A percentile compares a stretch with the other conserved stretches of the same genome.
Evolutionary conservation across 2,113 vertebrate species (phyloP).

Genomic region (Ptyas mucosa): DNA sequence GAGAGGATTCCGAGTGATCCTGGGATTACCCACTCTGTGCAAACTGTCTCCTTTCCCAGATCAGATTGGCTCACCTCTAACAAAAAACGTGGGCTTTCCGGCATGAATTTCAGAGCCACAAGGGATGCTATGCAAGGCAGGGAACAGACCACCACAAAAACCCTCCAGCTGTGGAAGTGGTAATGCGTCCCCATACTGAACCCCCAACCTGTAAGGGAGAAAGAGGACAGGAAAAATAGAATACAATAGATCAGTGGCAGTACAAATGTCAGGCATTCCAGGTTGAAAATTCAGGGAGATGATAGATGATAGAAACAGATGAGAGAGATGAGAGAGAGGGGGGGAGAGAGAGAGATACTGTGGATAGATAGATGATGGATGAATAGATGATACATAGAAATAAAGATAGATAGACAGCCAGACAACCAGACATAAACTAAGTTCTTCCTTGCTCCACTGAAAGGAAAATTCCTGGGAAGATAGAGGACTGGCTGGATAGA

Average conservation of each 20-base stretch:
- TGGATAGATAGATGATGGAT: too few relatives aligned
- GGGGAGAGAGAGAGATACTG: too few relatives aligned
- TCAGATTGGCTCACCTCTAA: constrained; percentile 82
- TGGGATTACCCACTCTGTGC: not conserved
- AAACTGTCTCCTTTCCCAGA: rapidly evolving
- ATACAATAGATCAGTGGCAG: not conserved
- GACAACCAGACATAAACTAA: too few relatives aligned
- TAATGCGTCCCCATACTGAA: constrained; percentile 89
- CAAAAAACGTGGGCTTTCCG: constrained; percentile 93
- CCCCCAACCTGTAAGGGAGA: constrained; percentile 84
- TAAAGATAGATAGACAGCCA: too few relatives aligned
- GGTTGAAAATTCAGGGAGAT: not conserved
- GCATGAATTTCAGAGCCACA: constrained; percentile 88
- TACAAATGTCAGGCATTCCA: not conserved
- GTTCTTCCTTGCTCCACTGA: too few relatives aligned
- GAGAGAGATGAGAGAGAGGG: too few relatives aligned
- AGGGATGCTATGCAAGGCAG: constrained; percentile 86
- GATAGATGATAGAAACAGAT: not conserved
- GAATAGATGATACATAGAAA: too few relatives aligned
- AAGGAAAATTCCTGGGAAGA: too few relatives aligned
- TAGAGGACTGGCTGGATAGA: too few relatives aligned
- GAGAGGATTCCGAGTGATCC: not conserved
- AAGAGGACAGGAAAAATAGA: not conserved
- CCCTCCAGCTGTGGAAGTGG: constrained; percentile 95
- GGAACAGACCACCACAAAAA: constrained; percentile 89